phyloP scores from a whole-genome alignment of 2,797 vertebrate species.

The Babyrousa celebensis region DNA sequence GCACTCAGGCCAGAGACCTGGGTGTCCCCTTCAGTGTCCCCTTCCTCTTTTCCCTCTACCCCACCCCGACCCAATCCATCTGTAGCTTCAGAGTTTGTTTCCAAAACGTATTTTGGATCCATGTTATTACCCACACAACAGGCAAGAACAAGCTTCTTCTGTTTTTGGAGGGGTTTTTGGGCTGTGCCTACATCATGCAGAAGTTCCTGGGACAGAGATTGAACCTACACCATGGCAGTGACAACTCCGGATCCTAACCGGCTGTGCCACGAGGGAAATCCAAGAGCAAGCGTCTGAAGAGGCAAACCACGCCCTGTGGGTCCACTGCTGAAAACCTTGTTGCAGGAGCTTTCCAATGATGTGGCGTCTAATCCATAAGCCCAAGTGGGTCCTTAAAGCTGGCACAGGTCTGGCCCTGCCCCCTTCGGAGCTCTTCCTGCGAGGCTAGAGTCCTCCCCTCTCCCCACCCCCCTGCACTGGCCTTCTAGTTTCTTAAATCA shows the following conservation, averaged over 20 bases:
- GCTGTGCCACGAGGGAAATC: too few species aligned
- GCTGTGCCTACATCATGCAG: too few species aligned
- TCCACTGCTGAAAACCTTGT: not conserved
- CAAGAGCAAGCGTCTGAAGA: not conserved
- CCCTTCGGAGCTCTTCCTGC: not conserved
- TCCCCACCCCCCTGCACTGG: accelerated
- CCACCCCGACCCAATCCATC: not conserved
- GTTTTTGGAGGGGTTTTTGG: too few species aligned
- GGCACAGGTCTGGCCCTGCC: not conserved
- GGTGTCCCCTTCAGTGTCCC: not conserved
- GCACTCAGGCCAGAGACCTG: slow-evolving; percentile 9
- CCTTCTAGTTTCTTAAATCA: not conserved
- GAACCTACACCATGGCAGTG: too few species aligned
- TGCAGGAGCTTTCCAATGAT: not conserved
- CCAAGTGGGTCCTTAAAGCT: not conserved
- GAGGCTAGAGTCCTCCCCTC: too few species aligned
- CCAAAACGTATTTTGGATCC: not conserved
- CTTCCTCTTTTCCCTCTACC: not conserved
- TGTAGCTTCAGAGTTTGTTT: not conserved
- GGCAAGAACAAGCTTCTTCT: not conserved
- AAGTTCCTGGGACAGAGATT: too few species aligned
- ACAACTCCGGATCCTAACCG: too few species aligned
- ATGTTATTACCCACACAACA: not conserved
- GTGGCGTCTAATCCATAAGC: not conserved
- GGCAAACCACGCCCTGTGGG: not conserved